Conservation (phyloP, 2,113 vertebrate genomes). For the Pelmatolapia mariae region DNA sequence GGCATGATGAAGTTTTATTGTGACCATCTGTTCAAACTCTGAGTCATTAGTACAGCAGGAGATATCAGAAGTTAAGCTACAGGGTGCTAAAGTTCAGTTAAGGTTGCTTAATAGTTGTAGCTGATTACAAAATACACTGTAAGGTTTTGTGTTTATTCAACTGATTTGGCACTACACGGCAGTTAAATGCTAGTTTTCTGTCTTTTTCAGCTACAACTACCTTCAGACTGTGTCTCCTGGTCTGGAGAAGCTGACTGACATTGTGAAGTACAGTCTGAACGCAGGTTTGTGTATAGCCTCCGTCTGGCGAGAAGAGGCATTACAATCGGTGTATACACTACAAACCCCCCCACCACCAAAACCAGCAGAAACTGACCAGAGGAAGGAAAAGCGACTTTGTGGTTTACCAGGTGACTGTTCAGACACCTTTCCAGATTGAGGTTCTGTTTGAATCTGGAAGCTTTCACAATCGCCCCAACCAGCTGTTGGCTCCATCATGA, state of each 20-base stretch:
- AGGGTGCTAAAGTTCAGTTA: neutral
- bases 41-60: neutral
- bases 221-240: conserved; percentile 78
- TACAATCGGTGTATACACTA: conserved; percentile 77
- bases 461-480: conserved; percentile 57
- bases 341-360: conserved; percentile 64
- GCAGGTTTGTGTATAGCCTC: conserved; percentile 76
- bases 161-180: neutral
- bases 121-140: neutral
- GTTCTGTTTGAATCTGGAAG: conserved; percentile 88
- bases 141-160: neutral
- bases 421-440: conserved; percentile 80
- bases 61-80: neutral
- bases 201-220: conserved; percentile 79
- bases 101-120: neutral
- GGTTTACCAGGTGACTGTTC: conserved; percentile 88
- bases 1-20: neutral
- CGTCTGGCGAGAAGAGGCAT: conserved; percentile 71
- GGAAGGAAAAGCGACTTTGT: conserved; percentile 77
- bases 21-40: neutral
- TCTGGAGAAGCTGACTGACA: conserved; percentile 82
- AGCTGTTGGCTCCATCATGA: conserved; percentile 73
- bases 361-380: conserved; percentile 62
- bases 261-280: conserved; percentile 82
- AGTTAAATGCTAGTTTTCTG: neutral